Conservation (phyloP, 2,888 invertebrate genomes). For the Patella depressa region DNA sequence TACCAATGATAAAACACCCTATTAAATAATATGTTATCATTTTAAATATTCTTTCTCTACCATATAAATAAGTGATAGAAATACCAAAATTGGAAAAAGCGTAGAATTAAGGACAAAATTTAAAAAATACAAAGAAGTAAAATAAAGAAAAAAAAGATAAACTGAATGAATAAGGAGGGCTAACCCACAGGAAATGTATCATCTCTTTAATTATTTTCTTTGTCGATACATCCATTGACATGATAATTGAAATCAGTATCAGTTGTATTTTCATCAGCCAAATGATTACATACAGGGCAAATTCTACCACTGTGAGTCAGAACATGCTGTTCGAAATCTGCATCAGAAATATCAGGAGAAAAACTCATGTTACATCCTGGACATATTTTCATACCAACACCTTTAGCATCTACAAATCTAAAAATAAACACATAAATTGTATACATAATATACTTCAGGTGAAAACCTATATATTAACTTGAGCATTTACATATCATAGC, state of each 20-base stretch:
- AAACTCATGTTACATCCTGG: constrained; percentile 53
- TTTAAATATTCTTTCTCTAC: no score
- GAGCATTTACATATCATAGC: no score
- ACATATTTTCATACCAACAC: constrained; percentile 58
- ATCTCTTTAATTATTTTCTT: not conserved
- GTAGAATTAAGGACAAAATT: no score
- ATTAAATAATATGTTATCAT: no score
- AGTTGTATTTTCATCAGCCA: constrained; percentile 44
- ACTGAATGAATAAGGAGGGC: no score
- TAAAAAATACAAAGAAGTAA: no score
- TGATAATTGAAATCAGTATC: constrained; percentile 50
- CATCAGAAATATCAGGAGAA: constrained; percentile 47
- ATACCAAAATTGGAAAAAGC: no score
- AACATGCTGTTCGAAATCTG: constrained; percentile 56
- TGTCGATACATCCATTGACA: constrained; percentile 42
- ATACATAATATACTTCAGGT: not conserved
- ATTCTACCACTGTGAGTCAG: constrained; percentile 56
- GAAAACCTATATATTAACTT: no score
- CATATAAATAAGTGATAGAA: no score
- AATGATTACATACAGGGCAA: constrained; percentile 59
- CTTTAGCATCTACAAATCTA: constrained; percentile 58
- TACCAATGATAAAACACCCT: no score
- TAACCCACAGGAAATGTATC: no score
- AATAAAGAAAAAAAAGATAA: no score
- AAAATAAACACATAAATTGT: constrained; percentile 7